Evolutionary conservation across 2,113 vertebrate genomes (phyloP).

Genomic region (Andinoacara biseriatus): DNA sequence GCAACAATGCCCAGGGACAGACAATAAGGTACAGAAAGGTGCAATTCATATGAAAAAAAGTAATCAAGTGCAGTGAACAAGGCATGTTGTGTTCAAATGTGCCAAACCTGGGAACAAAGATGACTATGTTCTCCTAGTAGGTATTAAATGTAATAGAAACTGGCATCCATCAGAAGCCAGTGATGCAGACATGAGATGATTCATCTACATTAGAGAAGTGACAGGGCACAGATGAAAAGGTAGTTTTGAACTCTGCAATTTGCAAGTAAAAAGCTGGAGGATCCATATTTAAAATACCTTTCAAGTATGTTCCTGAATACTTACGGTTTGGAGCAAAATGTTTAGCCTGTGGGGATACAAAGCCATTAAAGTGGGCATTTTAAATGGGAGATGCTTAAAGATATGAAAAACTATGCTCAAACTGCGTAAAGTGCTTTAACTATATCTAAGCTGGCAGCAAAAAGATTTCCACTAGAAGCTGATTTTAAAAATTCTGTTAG

Average conservation of each 20-base stretch:
- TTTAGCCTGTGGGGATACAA: neutral
- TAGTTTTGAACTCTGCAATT: neutral
- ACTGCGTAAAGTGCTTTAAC: conserved; percentile 22
- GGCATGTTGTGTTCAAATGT: conserved; percentile 26
- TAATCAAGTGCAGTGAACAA: conserved; percentile 37
- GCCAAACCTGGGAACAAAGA: conserved; percentile 43
- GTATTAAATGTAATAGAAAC: conserved; percentile 32
- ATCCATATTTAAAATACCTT: conserved; percentile 5
- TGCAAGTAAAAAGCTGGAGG: neutral
- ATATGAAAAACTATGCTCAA: conserved; percentile 15
- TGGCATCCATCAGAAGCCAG: conserved; percentile 39
- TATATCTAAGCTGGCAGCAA: conserved; percentile 24
- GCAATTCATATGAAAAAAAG: neutral
- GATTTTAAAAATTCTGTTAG: neutral
- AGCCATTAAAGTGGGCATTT: neutral
- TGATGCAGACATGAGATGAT: conserved; percentile 17
- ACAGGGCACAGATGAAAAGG: conserved; percentile 40
- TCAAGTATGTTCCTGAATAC: neutral
- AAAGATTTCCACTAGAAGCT: neutral
- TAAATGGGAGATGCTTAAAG: conserved; percentile 10
- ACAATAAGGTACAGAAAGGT: neutral
- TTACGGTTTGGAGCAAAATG: neutral
- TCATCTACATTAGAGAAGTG: conserved; percentile 59
- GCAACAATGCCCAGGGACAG: neutral
- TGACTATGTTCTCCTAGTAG: conserved; percentile 22